Evolutionary conservation across 2,888 invertebrate genomes (phyloP), one percentile per base, ranked within the genome.

Genomic region (Stenurella melanura): DNA sequence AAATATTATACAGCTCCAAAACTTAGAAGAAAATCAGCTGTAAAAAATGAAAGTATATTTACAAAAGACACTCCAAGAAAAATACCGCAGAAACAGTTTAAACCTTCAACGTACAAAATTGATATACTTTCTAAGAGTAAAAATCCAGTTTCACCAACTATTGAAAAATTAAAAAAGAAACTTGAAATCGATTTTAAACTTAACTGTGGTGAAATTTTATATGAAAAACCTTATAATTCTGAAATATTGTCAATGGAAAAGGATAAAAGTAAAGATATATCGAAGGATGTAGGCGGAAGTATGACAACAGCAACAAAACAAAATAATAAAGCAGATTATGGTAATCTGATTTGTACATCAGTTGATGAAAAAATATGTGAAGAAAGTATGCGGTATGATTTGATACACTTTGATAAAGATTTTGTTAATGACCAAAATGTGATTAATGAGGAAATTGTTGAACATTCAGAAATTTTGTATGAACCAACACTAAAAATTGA

Each of bases 141-240:
- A 66, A 76, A 70, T 38, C 73, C 73, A 11, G 64, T 76, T 17
- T 69, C 61, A 1, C 69, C 73, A n/a, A 76, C 76, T 15, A 64
- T 69, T 9, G 73, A 76, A 38, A 76, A 73, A 12, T 50, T 76
- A 30, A 69, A 69, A 64, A 63, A 64, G 63, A 61, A 64, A 58
- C 34, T 73, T 5, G 63, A 76, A 60, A 61, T 10, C 30, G 76
- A 76, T 17, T 69, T 58, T 60, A 70, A 60, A n/a, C 26, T 60
- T 11, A 58, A 34, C 19, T 21, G 42, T 42, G 34, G n/a, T 34
- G 69, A 38, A 9, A 61, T 61, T 26, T 7, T 15, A n/a, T 15
- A 61, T 12, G 61, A 18, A 1, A 61, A 12, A 21, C 21, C 21
- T 15, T 7, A 42, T 42, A 42, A 42, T 42, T 12, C 7, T 1